phyloP scores from a whole-genome alignment of 2,888 invertebrate species.

The Heterodera filipjevi region DNA sequence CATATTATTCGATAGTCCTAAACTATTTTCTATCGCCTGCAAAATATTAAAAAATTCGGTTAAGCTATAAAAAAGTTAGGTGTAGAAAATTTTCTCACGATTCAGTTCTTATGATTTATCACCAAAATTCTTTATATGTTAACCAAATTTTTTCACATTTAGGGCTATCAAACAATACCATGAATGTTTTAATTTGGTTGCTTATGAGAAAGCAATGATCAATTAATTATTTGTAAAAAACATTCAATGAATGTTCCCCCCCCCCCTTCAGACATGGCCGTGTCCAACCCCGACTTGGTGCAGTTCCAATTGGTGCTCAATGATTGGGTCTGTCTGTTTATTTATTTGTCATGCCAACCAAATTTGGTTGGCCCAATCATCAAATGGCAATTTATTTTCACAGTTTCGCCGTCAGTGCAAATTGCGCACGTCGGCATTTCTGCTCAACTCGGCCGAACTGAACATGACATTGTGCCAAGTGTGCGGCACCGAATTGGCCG shows the following conservation, averaged over 20 bases:
- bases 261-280: conserved; percentile 44
- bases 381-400: conserved; percentile 34
- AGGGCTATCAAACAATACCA: too few species aligned
- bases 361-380: not conserved
- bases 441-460: conserved; percentile 44
- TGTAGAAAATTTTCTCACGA: too few species aligned
- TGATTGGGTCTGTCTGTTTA: conserved; percentile 50
- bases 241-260: not conserved
- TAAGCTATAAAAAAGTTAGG: too few species aligned
- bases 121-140: too few species aligned
- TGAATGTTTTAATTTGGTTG: not conserved
- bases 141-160: too few species aligned
- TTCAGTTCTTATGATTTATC: too few species aligned
- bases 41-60: too few species aligned
- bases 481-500: conserved; percentile 41
- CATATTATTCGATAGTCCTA: too few species aligned
- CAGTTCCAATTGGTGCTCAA: conserved; percentile 49
- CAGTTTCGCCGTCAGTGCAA: conserved; percentile 44
- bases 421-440: conserved; percentile 43
- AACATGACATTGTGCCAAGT: conserved; percentile 45
- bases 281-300: conserved; percentile 46
- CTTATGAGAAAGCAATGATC: not conserved
- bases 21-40: too few species aligned
- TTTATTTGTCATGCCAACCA: not conserved
- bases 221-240: not conserved